Evolutionary conservation across 1,140 invertebrate species (phyloP).

Genomic region (Dufourea novaeangliae): DNA sequence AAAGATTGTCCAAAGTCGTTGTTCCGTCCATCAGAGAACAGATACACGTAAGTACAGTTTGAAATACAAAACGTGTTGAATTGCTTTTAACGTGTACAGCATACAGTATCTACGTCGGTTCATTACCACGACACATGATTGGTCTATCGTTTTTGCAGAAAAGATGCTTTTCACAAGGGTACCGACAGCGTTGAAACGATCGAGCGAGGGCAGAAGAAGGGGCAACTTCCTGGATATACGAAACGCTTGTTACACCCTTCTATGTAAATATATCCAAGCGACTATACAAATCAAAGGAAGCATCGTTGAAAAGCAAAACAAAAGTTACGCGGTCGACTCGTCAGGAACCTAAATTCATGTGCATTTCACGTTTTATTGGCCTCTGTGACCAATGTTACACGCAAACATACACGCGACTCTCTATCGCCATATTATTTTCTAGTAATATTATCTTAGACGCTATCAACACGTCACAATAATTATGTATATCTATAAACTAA

Average conservation of each 20-base stretch:
- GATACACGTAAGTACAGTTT: constrained; percentile 84
- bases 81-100: too few relatives aligned
- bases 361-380: constrained; percentile 14
- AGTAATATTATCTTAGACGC: constrained; percentile 18
- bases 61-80: not conserved
- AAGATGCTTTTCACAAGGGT: constrained; percentile 59
- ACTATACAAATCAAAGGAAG: not conserved
- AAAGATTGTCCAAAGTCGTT: constrained; percentile 91
- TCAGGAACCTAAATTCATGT: constrained; percentile 11
- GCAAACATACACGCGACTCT: not conserved
- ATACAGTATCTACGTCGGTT: too few relatives aligned
- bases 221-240: constrained; percentile 7
- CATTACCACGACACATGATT: not conserved
- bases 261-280: constrained; percentile 35
- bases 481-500: not conserved
- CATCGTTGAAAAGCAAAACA: not conserved
- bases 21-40: constrained; percentile 85
- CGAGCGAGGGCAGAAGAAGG: constrained; percentile 18
- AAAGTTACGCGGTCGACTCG: not conserved
- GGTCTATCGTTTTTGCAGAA: constrained; percentile 42
- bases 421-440: constrained; percentile 39
- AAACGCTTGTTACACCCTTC: constrained; percentile 35
- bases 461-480: not conserved
- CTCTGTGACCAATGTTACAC: not conserved
- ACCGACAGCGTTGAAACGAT: not conserved